Percentiles rank a stretch among this genome's conserved stretches.
Evolutionary conservation across 2,797 vertebrate species (phyloP).

Genomic region (Epinephelus malabaricus): DNA sequence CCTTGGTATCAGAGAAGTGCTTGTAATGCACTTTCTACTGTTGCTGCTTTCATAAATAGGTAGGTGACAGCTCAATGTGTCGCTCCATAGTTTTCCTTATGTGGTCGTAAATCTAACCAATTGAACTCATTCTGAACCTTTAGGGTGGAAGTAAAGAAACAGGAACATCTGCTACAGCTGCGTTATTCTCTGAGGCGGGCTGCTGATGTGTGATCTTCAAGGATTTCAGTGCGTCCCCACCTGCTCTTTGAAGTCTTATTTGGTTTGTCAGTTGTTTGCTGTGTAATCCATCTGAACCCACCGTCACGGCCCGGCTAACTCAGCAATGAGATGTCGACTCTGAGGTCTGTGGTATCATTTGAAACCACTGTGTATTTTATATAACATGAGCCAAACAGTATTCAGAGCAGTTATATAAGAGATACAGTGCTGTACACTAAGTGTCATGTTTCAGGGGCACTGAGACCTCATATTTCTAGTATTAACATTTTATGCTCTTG

Average conservation of each 20-base stretch:
- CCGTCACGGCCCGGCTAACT: slow-evolving; percentile 10
- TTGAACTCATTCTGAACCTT: slow-evolving; percentile 20
- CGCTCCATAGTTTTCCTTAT: not conserved
- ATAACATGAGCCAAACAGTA: not conserved
- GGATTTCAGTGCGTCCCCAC: slow-evolving; percentile 16
- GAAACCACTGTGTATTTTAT: not conserved
- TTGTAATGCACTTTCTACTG: slow-evolving; percentile 58
- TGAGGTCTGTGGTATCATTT: not conserved
- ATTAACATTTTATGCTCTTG: not conserved
- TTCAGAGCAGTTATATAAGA: not conserved
- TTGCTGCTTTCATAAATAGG: slow-evolving; percentile 46
- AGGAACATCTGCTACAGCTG: not conserved
- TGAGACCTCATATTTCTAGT: not conserved
- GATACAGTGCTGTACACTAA: not conserved
- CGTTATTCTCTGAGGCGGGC: not conserved
- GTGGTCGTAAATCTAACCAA: slow-evolving; percentile 20
- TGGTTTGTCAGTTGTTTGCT: slow-evolving; percentile 46
- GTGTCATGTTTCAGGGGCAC: not conserved
- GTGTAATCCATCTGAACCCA: slow-evolving; percentile 32
- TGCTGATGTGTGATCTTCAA: not conserved
- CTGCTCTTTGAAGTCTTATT: slow-evolving; percentile 28
- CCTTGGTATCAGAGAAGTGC: slow-evolving; percentile 48
- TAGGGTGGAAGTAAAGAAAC: not conserved
- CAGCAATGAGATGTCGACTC: slow-evolving; percentile 5
- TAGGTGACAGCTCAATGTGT: slow-evolving; percentile 45